Conservation (phyloP, 2,113 vertebrate genomes). For the Myotis yumanensis region DNA sequence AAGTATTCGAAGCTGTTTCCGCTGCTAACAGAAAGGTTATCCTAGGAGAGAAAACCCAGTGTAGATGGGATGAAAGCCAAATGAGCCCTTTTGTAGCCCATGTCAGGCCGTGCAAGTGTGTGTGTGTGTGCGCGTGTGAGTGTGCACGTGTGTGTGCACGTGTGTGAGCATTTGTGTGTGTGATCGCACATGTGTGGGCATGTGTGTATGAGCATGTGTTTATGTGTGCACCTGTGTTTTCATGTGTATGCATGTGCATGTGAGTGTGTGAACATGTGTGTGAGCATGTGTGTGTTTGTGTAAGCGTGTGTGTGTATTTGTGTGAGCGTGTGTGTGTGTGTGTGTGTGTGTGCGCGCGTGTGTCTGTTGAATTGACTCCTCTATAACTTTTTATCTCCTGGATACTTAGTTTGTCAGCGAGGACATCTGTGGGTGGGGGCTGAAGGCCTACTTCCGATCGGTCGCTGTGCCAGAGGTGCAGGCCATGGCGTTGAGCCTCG, state of each 20-base stretch:
- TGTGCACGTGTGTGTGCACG: background rate
- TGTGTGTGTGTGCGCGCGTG: background rate
- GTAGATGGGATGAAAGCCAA: background rate
- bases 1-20: slow-evolving; percentile 10
- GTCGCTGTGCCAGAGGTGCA: slow-evolving; percentile 59
- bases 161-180: background rate
- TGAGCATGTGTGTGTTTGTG: no score
- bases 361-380: background rate
- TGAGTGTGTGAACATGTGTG: no score
- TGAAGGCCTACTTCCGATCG: slow-evolving; percentile 36
- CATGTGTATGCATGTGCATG: no score
- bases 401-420: slow-evolving; percentile 48
- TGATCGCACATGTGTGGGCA: no score
- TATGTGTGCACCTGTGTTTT: no score
- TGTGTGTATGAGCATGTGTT: no score
- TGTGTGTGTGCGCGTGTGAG: background rate
- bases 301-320: no score
- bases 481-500: background rate
- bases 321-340: background rate
- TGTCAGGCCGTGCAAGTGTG: background rate
- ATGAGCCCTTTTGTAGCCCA: background rate
- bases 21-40: background rate
- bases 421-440: slow-evolving; percentile 44
- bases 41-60: background rate
- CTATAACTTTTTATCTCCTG: slow-evolving; percentile 57